Conservation (phyloP, 2,113 vertebrate genomes). For the Coryphaenoides rupestris region DNA sequence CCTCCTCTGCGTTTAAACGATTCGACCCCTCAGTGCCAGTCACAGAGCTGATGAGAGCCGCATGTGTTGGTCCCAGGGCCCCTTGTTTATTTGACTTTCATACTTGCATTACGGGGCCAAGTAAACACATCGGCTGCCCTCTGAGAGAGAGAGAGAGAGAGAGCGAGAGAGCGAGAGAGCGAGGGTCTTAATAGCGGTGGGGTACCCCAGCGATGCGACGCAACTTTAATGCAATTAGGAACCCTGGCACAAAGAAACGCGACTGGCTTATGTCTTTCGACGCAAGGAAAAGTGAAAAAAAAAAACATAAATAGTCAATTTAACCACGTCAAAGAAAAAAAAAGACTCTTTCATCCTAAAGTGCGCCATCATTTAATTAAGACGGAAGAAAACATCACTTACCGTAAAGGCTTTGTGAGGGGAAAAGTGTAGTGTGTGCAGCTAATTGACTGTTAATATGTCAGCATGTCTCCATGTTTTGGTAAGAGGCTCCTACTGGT, state of each 20-base stretch:
- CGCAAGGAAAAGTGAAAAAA: too few species aligned
- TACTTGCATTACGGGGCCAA: constrained; percentile 55
- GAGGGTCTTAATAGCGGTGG: not conserved
- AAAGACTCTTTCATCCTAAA: too few species aligned
- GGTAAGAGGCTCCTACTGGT: constrained; percentile 3
- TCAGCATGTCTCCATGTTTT: too few species aligned
- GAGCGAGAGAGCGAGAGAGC: too few species aligned
- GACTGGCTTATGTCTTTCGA: constrained; percentile 42
- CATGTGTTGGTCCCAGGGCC: constrained; percentile 67
- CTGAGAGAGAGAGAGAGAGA: not conserved
- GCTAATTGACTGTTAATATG: too few species aligned
- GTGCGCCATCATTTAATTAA: too few species aligned
- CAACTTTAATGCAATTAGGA: constrained; percentile 2
- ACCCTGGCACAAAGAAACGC: not conserved
- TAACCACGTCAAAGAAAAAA: too few species aligned
- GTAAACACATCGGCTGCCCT: constrained; percentile 50
- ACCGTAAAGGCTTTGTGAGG: too few species aligned
- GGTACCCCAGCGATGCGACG: not conserved
- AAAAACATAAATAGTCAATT: too few species aligned
- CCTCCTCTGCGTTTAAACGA: constrained; percentile 17
- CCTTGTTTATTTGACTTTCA: constrained; percentile 71
- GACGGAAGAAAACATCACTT: too few species aligned
- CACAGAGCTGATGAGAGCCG: constrained; percentile 67
- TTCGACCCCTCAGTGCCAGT: constrained; percentile 57
- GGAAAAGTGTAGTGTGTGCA: too few species aligned